Conservation (phyloP, 2,888 invertebrate species). For the Trypoxylon attenuatum region DNA sequence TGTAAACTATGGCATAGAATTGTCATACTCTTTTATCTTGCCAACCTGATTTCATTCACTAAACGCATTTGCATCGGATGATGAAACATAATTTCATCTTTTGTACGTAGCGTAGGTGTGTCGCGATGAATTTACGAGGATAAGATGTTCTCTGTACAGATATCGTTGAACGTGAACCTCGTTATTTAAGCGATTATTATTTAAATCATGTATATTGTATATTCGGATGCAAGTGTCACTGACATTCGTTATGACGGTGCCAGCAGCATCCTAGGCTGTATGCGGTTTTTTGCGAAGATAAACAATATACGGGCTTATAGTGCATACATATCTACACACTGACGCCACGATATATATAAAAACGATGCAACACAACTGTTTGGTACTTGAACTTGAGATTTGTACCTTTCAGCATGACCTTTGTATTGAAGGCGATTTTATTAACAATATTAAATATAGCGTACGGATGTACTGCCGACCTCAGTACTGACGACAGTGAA, state of each 20-base stretch:
- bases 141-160: background rate
- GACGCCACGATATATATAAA: constrained; percentile 42
- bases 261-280: constrained; percentile 55
- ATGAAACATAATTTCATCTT: too few relatives aligned
- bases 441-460: constrained; percentile 29
- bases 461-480: constrained; percentile 22
- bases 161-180: background rate
- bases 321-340: constrained; percentile 20
- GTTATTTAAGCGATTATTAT: constrained; percentile 12
- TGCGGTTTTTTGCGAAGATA: constrained; percentile 43
- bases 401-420: constrained; percentile 43
- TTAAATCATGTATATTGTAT: constrained; percentile 13
- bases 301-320: constrained; percentile 48
- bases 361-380: constrained; percentile 26
- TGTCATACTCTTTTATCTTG: background rate
- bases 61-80: too few relatives aligned
- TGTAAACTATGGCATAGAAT: background rate
- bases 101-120: too few relatives aligned
- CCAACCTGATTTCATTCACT: too few relatives aligned
- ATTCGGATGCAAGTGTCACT: constrained; percentile 30
- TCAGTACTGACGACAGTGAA: constrained; percentile 49
- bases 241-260: constrained; percentile 58
- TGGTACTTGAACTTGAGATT: constrained; percentile 51
- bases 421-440: constrained; percentile 30
- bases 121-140: too few relatives aligned